phyloP scores from a whole-genome alignment of 2,888 invertebrate genomes.

The Yponomeuta cagnagella region DNA sequence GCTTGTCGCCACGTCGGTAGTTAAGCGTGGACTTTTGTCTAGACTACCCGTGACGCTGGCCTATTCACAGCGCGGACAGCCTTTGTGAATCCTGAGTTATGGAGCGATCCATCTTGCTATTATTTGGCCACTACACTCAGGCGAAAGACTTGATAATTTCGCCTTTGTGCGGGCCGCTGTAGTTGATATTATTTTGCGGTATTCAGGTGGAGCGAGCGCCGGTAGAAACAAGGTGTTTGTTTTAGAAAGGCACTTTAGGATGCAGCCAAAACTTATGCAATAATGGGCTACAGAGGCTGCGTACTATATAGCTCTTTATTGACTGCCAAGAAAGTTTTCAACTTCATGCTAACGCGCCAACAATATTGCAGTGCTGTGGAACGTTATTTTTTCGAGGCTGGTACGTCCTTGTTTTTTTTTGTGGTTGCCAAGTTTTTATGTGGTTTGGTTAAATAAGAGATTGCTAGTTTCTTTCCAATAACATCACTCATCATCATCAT shows the following conservation, averaged over 20 bases:
- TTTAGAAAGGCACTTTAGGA: neutral
- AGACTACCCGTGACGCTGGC: slow-evolving; percentile 12
- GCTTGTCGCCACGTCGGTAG: slow-evolving; percentile 7
- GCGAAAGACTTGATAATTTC: slow-evolving; percentile 15
- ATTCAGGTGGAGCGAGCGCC: neutral
- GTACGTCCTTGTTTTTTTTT: too few species aligned
- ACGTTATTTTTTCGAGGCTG: too few species aligned
- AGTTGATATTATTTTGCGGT: slow-evolving; percentile 5
- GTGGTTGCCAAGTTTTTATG: too few species aligned
- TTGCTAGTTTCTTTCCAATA: too few species aligned
- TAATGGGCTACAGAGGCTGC: too few species aligned
- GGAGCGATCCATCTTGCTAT: slow-evolving; percentile 22
- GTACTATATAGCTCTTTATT: too few species aligned
- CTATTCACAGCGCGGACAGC: slow-evolving; percentile 23
- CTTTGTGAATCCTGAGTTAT: slow-evolving; percentile 26
- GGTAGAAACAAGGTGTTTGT: neutral
- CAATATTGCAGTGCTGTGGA: too few species aligned
- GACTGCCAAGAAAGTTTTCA: too few species aligned
- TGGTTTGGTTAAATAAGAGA: too few species aligned
- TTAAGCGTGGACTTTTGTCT: slow-evolving; percentile 22
- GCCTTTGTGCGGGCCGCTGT: neutral
- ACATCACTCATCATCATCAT: too few species aligned
- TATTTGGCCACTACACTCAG: slow-evolving; percentile 17
- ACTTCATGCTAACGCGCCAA: too few species aligned
- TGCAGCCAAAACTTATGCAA: neutral